Base-by-base conservation (phyloP, 1,140 invertebrate species). In the Drusus annulatus region DNA sequence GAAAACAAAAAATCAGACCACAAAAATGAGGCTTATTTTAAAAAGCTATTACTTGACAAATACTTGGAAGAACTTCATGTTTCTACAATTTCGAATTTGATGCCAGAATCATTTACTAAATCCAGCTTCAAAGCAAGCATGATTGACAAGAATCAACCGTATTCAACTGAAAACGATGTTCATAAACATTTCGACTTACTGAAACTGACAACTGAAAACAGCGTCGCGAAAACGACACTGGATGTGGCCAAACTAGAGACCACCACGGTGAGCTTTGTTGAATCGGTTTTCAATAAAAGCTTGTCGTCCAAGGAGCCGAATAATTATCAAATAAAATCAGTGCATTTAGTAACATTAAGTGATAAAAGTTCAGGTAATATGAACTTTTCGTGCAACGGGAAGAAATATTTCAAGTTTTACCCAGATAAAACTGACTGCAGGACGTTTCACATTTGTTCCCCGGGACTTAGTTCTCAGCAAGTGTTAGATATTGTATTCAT, bases 331-430 rank as follows among this genome's bases (percentile, higher is more conserved):
- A 25, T 84, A 28, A 78, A 16, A 51, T 63, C 63, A 23, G 80
- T 82, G 65, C 19, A 78, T 69, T 65, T 84, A 84, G 78, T 81
- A 25, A 80, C 75, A 51, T 58, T 45, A 10, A 76, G 76, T 78
- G 80, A 84, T 23, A 80, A 77, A 56, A 81, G 78, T 60, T 28
- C 23, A n/a, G 69, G 36, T 25, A 75, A 23, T 74, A 15, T 50
- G 21, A 83, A 77, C 6, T 77, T 78, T 78, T 81, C 77, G n/a
- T 84, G 83, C 58, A 81, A 76, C 15, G 76, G 74, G 28, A 81
- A 80, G 62, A 84, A 81, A 54, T 84, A 80, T 76, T 78, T 80
- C 25, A 84, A 81, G 56, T 81, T 81, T 69, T 84, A 84, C 77
- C 78, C 80, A 6, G 83, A 81, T 76, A 84, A 78, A 78, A 79